Conservation (phyloP, 2,797 vertebrate species). For the Molossus alvarezi region DNA sequence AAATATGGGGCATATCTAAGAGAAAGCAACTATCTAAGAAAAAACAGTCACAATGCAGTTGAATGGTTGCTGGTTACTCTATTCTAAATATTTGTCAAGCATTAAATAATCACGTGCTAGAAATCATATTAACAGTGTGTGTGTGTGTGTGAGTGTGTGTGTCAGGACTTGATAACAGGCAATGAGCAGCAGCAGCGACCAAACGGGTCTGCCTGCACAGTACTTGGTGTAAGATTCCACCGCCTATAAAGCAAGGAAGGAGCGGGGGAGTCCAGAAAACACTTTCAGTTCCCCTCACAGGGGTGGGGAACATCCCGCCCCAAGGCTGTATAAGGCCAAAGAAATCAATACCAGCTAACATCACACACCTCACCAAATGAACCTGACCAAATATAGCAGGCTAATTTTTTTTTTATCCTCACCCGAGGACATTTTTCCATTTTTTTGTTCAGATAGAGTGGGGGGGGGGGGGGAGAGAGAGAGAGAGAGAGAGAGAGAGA, state of each 20-base stretch:
- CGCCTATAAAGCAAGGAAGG: neutral
- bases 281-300: neutral
- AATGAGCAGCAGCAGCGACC: neutral
- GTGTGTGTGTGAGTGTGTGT: no score
- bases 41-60: neutral
- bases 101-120: neutral
- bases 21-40: constrained; percentile 15
- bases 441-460: no score
- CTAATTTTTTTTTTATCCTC: no score
- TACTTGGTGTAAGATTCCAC: neutral
- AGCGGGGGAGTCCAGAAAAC: neutral
- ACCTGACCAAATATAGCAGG: no score
- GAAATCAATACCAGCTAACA: no score
- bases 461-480: no score
- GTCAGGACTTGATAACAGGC: neutral
- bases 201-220: no score
- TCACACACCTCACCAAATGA: no score
- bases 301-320: no score
- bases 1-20: neutral
- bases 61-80: neutral
- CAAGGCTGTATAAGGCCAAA: no score
- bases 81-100: neutral
- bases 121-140: neutral
- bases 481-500: no score
- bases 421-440: no score